Conservation (phyloP, 2,113 vertebrate genomes). For the Podarcis raffonei region DNA sequence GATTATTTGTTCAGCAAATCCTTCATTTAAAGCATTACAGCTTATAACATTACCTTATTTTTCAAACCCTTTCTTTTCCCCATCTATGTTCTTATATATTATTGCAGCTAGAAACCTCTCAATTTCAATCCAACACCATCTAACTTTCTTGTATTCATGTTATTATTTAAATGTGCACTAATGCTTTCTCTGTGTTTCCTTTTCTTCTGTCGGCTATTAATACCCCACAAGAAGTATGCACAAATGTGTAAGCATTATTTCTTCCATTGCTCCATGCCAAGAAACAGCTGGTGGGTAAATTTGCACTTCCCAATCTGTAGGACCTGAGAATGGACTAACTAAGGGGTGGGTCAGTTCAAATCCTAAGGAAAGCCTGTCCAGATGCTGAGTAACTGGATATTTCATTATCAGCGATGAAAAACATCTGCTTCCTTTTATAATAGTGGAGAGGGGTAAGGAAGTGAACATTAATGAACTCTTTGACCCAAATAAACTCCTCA, state of each 20-base stretch:
- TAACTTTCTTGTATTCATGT: background rate
- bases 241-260: constrained; percentile 43
- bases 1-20: no score
- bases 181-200: constrained; percentile 15
- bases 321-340: rapidly evolving
- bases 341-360: constrained; percentile 1
- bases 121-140: no score
- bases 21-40: no score
- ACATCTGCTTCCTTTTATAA: constrained; percentile 21
- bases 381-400: background rate
- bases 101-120: no score
- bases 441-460: rapidly evolving
- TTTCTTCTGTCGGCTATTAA: constrained; percentile 3
- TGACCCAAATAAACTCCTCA: background rate
- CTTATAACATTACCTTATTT: no score
- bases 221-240: constrained; percentile 13
- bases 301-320: background rate
- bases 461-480: background rate
- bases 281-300: constrained; percentile 33
- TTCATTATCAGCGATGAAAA: background rate
- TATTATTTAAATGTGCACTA: background rate
- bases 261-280: background rate
- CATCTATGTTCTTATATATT: no score
- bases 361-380: constrained; percentile 43
- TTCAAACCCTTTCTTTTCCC: no score